Conservation (phyloP, 2,113 vertebrate genomes). For the Corythornis cristatus region DNA sequence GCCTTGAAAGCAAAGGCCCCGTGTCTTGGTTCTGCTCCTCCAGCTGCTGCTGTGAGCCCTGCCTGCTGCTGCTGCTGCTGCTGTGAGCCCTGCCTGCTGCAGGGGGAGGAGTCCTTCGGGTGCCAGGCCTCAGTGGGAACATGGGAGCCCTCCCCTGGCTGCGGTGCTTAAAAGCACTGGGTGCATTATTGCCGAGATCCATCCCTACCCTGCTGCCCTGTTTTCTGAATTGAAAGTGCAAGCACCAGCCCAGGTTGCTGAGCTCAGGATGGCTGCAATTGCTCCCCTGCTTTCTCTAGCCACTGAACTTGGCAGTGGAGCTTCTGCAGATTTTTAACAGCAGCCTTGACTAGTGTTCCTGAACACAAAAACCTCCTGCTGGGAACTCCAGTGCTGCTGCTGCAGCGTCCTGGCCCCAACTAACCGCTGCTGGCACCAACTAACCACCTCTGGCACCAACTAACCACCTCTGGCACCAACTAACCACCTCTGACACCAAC, state of each 20-base stretch:
- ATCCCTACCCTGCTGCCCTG: neutral
- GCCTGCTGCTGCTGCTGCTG: neutral
- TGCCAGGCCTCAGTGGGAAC: rapidly evolving
- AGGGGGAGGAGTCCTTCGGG: neutral
- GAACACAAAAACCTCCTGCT: rapidly evolving
- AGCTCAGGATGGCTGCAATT: neutral
- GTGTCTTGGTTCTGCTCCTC: neutral
- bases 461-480: too few species aligned
- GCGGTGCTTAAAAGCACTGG: neutral
- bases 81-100: neutral
- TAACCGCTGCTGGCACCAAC: rapidly evolving
- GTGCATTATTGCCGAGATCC: neutral
- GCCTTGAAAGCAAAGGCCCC: neutral
- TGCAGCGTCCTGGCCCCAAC: neutral
- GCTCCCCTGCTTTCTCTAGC: neutral
- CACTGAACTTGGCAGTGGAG: rapidly evolving
- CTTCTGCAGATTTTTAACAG: neutral
- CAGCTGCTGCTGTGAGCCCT: neutral
- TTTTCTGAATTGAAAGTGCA: neutral
- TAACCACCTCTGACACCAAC: too few species aligned
- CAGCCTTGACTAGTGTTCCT: rapidly evolving
- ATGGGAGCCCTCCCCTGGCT: neutral
- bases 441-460: too few species aligned
- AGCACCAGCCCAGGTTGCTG: neutral
- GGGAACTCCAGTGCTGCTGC: too few species aligned